Evolutionary conservation across 2,113 vertebrate species (phyloP), one percentile per base, ranked within the genome.

Genomic region (Archilochus colubris): DNA sequence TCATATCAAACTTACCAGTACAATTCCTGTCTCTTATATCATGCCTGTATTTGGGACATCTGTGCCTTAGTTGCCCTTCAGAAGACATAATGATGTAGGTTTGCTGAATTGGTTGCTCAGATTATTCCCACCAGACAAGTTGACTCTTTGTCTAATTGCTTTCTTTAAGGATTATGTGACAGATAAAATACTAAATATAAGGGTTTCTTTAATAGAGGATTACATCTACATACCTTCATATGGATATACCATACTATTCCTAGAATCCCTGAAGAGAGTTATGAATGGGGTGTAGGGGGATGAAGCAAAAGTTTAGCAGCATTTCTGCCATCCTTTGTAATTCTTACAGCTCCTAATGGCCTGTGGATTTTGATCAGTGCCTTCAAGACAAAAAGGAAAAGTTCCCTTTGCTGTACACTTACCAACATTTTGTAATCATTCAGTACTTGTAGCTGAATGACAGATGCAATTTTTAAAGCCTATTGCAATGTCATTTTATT

Each of bases 211-310:
- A 81, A n/a, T 2, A 3, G 13, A 51, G n/a, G 12, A 59, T 50
- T 7, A 54, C 8, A 51, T 6, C 11, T 23, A 36, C 3, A 14
- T 15, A 67, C 15, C 6, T 58, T 54, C 25, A 31, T 7, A 46
- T 18, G 12, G 6, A 9, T 59, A 13, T 28, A 30, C 9, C 16
- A 31, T 12, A 38, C 19, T 4, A 36, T 44, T 89, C 43, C 66
- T 55, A 64, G 27, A 80, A 68, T 54, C 30, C 19, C 6, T 43
- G 50, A 24, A 57, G 27, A 76, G 4, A 12, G 14, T 36, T 50
- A 76, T 1, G 0, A 51, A 68, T 7, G 63, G 2, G 8, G 2
- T 13, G 4, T 22, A 43, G 21, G 10, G 25, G 31, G 10, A 55
- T 7, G 77, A 30, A 80, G 12, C 1, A 48, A 46, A 91, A 55